Percentiles rank a stretch among this genome's conserved stretches.
Evolutionary conservation across 1,140 invertebrate genomes (phyloP).

Genomic region (Calosoma granatense): DNA sequence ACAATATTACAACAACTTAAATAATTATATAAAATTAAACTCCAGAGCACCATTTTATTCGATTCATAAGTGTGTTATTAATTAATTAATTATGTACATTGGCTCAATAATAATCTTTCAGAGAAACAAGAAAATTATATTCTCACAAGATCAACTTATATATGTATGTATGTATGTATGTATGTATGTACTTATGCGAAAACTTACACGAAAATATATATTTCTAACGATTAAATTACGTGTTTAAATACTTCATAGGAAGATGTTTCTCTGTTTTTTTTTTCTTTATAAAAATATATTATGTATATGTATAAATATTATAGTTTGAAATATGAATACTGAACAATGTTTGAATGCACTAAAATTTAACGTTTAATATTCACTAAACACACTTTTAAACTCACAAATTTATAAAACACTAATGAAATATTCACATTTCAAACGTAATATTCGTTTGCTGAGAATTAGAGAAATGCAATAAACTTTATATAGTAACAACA

Average conservation of each 20-base stretch:
- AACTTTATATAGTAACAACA: too few relatives aligned
- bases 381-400: too few relatives aligned
- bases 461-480: too few relatives aligned
- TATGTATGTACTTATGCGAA: background rate
- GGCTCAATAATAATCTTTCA: background rate
- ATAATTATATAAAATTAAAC: slow-evolving; percentile 19
- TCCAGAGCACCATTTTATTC: slow-evolving; percentile 33
- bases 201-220: background rate
- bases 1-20: slow-evolving; percentile 30
- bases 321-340: too few relatives aligned
- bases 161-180: slow-evolving; percentile 10
- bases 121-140: slow-evolving; percentile 1
- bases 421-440: too few relatives aligned
- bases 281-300: too few relatives aligned
- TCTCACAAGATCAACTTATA: background rate
- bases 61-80: slow-evolving; percentile 13
- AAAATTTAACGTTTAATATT: too few relatives aligned
- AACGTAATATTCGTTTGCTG: too few relatives aligned
- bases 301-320: too few relatives aligned
- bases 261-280: slow-evolving; percentile 23
- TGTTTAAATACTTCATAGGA: slow-evolving; percentile 35
- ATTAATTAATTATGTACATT: slow-evolving; percentile 13
- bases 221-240: slow-evolving; percentile 14
- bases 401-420: too few relatives aligned
- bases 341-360: too few relatives aligned